Evolutionary conservation across 2,113 vertebrate species (phyloP).

Genomic region (Microcebus ravelobensis): DNA sequence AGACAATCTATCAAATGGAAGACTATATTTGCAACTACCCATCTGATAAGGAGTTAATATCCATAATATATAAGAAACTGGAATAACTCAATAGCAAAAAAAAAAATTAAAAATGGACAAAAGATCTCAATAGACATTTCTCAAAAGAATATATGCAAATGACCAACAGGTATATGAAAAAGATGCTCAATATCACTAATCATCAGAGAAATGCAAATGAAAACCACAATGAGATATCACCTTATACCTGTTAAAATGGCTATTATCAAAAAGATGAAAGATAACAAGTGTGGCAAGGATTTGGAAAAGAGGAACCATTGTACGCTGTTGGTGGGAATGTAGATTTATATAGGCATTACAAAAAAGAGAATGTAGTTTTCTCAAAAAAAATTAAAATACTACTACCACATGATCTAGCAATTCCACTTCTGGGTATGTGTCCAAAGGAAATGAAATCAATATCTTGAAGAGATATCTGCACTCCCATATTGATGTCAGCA

Average conservation of each 20-base stretch:
- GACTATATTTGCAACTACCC: too few species aligned
- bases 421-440: neutral
- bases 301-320: neutral
- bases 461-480: neutral
- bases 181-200: neutral
- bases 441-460: neutral
- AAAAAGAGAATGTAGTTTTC: neutral
- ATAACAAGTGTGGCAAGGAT: neutral
- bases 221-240: neutral
- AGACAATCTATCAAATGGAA: neutral
- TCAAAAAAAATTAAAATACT: neutral
- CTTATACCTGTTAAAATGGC: neutral
- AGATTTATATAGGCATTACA: neutral
- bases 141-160: neutral
- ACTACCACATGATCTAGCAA: neutral
- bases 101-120: neutral
- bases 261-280: neutral
- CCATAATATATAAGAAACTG: neutral
- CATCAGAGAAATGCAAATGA: neutral
- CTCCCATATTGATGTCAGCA: neutral
- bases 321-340: neutral
- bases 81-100: neutral
- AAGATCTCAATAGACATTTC: neutral
- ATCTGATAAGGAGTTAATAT: neutral
- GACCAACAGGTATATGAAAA: neutral